Evolutionary conservation across 2,888 invertebrate genomes (phyloP), one percentile per base, ranked within the genome.

Genomic region (Incurvaria masculella): DNA sequence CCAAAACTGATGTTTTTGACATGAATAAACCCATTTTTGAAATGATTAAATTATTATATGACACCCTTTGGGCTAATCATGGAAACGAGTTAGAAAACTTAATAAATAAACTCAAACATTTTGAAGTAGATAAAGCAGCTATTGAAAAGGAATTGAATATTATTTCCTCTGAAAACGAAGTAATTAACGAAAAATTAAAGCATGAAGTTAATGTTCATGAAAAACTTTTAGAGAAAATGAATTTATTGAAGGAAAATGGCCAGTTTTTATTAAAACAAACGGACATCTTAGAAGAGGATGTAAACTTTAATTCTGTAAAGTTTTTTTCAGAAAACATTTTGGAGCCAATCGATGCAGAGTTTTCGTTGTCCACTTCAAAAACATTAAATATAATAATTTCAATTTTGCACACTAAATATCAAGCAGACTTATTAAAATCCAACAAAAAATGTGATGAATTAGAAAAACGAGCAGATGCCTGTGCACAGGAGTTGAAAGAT

Each of bases 11-110:
- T 33, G 14, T 14, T 3, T 33, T 33, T n/a, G 3, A 14, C 14
- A 33, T 14, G 8, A n/a, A 33, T 14, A 33, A 33, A 14, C 33
- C 33, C 14, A 65, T 73, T 26, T 57, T 74, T 50, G 74, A 76
- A 42, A 47, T 75, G 2, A 67, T 78, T 68, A 72, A 66, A 65
- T 59, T 64, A 58, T 59, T 78, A 41, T 67, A 72, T 52, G 62
- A 64, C 40, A 58, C 62, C 44, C 52, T 75, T 39, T 50, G 67
- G 33, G 55, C 58, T 10, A 65, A 64, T 58, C 74, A 76, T 51
- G 61, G 59, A 6, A 67, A 67, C 51, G 66, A 73, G 58, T 58
- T 74, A 5, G 68, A 75, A 55, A 72, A 74, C 55, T 59, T 74
- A 49, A 52, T 59, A 2, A 75, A 76, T 52, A 68, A 69, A 56